These are phyloP conservation scores for Conger conger DNA, from an alignment of 2,113 vertebrate genomes.

Conservation along the genomic window DNA sequence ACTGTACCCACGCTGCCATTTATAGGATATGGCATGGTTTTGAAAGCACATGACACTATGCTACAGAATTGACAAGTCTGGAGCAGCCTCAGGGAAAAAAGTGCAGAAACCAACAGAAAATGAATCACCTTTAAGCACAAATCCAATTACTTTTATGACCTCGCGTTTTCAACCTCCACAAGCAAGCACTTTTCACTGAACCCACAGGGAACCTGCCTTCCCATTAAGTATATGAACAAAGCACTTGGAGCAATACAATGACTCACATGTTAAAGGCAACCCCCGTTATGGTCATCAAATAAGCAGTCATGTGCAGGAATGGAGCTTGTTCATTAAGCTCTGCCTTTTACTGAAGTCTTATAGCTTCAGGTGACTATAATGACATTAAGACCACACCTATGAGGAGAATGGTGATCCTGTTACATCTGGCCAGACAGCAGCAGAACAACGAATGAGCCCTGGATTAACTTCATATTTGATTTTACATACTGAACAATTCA, in stretches of 20 bases:
- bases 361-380: background rate
- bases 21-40: too few species aligned
- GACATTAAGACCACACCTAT: background rate
- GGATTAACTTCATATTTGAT: background rate
- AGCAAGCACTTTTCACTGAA: background rate
- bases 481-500: background rate
- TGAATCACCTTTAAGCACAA: too few species aligned
- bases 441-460: background rate
- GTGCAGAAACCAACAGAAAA: too few species aligned
- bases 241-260: background rate
- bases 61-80: too few species aligned
- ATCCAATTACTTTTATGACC: too few species aligned
- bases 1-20: too few species aligned
- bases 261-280: background rate
- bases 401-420: background rate
- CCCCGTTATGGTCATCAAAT: slow-evolving; percentile 2
- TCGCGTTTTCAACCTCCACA: too few species aligned
- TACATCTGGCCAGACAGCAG: background rate
- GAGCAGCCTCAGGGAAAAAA: too few species aligned
- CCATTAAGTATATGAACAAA: background rate
- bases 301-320: background rate
- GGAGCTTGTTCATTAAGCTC: slow-evolving; percentile 12
- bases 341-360: background rate
- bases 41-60: too few species aligned
- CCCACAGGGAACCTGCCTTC: background rate